phyloP scores from a whole-genome alignment of 2,797 vertebrate genomes.

The Platalea minor region DNA sequence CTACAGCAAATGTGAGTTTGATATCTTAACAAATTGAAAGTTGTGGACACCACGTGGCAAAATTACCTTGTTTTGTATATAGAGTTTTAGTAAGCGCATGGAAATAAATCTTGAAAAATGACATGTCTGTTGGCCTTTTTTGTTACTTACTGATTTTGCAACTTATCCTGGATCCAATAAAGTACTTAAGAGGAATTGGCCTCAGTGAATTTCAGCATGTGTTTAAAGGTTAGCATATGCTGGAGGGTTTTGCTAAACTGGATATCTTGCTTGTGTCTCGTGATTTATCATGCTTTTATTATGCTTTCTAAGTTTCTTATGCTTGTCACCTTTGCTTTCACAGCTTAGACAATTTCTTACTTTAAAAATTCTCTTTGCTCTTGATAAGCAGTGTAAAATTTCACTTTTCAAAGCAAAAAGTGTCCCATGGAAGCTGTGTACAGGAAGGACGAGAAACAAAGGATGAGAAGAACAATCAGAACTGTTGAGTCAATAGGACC shows the following conservation, averaged over 20 bases:
- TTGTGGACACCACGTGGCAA: neutral
- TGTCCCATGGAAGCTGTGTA: neutral
- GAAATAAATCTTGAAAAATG: neutral
- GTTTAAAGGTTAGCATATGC: neutral
- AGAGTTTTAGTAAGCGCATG: neutral
- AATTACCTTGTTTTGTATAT: neutral
- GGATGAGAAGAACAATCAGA: neutral
- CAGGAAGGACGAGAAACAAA: neutral
- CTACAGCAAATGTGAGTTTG: neutral
- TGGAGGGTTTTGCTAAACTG: neutral
- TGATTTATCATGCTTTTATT: neutral
- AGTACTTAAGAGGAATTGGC: neutral
- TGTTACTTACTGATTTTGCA: neutral
- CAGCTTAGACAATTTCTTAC: neutral
- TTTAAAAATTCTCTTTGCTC: neutral
- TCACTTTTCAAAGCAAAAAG: neutral
- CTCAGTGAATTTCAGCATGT: neutral
- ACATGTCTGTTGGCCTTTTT: neutral
- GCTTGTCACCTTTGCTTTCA: neutral
- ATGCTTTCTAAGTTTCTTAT: neutral
- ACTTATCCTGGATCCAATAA: neutral
- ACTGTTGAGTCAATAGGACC: neutral
- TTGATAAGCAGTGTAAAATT: neutral
- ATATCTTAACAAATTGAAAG: neutral
- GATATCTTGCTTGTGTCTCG: neutral